These are phyloP conservation scores for Trachops cirrhosus DNA, from an alignment of 2,797 vertebrate species.

Conservation along the genomic window DNA sequence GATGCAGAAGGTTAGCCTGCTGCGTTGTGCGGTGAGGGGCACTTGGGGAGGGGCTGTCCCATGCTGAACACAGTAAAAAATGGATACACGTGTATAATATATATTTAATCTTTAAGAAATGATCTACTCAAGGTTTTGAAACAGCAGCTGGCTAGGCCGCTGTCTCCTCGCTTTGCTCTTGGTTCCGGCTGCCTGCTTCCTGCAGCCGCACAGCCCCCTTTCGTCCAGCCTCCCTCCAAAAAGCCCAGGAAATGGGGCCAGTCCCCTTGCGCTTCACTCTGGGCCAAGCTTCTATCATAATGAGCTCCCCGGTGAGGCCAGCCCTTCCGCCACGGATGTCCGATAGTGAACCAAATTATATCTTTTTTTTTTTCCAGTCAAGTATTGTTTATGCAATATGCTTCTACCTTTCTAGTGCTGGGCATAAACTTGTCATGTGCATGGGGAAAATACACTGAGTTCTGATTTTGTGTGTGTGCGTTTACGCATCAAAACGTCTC, in stretches of 20 bases:
- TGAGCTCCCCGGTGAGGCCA: slow-evolving; percentile 46
- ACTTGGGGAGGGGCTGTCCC: background rate
- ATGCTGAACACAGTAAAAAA: background rate
- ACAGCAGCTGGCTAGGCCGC: background rate
- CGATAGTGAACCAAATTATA: background rate
- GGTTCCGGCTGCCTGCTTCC: background rate
- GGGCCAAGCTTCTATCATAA: slow-evolving; percentile 17
- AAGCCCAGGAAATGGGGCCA: background rate
- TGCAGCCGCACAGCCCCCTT: background rate
- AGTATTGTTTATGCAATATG: slow-evolving; percentile 29
- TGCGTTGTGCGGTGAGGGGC: too few species aligned
- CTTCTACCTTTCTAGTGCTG: background rate
- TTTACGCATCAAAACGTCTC: background rate
- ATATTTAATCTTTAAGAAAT: background rate
- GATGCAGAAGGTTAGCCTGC: background rate
- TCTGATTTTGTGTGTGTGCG: background rate
- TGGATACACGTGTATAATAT: background rate
- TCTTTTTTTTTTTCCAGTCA: background rate
- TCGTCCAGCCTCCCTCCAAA: background rate
- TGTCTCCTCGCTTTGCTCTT: background rate
- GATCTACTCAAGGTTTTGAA: slow-evolving; percentile 1
- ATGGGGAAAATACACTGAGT: background rate
- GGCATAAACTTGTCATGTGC: background rate
- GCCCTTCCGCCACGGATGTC: background rate
- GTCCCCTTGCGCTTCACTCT: background rate